Evolutionary conservation across 1,140 invertebrate species (phyloP).

Genomic region (Drosophila tsacasi): DNA sequence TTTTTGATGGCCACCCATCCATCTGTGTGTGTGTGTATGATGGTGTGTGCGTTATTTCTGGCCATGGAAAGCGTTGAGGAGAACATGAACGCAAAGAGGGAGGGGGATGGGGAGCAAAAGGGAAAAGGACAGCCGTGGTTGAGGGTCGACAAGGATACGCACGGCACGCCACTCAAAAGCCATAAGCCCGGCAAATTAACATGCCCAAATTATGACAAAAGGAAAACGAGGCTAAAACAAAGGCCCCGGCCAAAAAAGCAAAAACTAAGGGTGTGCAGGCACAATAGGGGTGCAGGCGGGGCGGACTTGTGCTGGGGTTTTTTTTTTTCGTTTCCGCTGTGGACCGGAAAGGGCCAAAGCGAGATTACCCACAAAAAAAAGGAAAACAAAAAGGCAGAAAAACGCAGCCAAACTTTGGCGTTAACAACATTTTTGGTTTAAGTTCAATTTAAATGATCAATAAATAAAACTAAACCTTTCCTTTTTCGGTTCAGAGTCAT

Average conservation of each 20-base stretch:
- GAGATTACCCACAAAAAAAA: slow-evolving; percentile 32
- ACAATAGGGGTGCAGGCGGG: background rate
- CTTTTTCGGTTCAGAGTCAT: too few relatives aligned
- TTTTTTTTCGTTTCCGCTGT: slow-evolving; percentile 4
- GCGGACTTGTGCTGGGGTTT: background rate
- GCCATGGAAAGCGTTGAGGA: slow-evolving; percentile 43
- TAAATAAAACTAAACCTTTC: background rate
- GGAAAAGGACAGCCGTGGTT: slow-evolving; percentile 32
- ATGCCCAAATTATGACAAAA: slow-evolving; percentile 81
- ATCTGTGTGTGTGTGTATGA: slow-evolving; percentile 10
- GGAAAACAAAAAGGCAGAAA: background rate
- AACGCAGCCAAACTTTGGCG: slow-evolving; percentile 10
- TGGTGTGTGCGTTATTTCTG: slow-evolving; percentile 63
- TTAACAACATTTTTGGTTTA: slow-evolving; percentile 8
- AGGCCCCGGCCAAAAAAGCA: slow-evolving; percentile 23
- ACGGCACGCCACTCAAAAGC: slow-evolving; percentile 69
- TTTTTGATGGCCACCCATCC: slow-evolving; percentile 72
- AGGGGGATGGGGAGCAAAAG: background rate
- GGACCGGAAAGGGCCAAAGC: slow-evolving; percentile 47
- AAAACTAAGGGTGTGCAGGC: slow-evolving; percentile 36
- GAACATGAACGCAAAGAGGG: background rate
- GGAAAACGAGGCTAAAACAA: slow-evolving; percentile 57
- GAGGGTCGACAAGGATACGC: slow-evolving; percentile 63
- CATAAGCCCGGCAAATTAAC: slow-evolving; percentile 80
- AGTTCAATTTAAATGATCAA: slow-evolving; percentile 16